phyloP scores from a whole-genome alignment of 1,140 invertebrate species.

The Bacillus rossius region DNA sequence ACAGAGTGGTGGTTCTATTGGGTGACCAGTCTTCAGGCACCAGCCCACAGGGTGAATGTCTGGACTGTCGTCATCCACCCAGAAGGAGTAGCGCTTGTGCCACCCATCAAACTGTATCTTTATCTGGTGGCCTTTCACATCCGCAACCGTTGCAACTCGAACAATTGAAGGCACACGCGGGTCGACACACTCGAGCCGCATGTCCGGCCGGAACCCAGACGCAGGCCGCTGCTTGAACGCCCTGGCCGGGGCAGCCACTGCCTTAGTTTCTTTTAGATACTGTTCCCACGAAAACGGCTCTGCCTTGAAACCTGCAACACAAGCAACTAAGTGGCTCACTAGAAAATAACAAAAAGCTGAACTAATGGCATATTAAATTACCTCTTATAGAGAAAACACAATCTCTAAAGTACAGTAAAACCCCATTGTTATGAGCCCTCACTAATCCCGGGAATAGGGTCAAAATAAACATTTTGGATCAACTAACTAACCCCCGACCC shows the following conservation, averaged over 20 bases:
- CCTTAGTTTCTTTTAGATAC: slow-evolving; percentile 73
- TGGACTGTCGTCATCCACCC: slow-evolving; percentile 84
- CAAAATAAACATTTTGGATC: too few species aligned
- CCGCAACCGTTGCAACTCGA: slow-evolving; percentile 77
- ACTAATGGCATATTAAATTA: too few species aligned
- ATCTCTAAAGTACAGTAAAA: too few species aligned
- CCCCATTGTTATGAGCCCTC: too few species aligned
- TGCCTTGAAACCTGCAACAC: slow-evolving; percentile 59
- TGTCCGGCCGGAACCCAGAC: slow-evolving; percentile 76
- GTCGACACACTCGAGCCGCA: slow-evolving; percentile 91
- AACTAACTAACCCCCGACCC: too few species aligned
- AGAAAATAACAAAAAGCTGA: neutral
- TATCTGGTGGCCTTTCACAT: slow-evolving; percentile 69
- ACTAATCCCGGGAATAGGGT: too few species aligned
- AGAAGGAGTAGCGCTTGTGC: slow-evolving; percentile 79
- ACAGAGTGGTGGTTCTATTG: slow-evolving; percentile 76
- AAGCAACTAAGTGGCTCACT: too few species aligned
- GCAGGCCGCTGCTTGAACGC: slow-evolving; percentile 75
- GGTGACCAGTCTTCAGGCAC: slow-evolving; percentile 83
- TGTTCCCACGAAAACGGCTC: slow-evolving; percentile 77
- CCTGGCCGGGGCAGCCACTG: slow-evolving; percentile 68
- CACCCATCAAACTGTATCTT: slow-evolving; percentile 90
- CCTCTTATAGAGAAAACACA: too few species aligned
- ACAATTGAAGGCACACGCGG: slow-evolving; percentile 76
- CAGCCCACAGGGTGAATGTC: slow-evolving; percentile 90